These are phyloP conservation scores for Patagioenas fasciata DNA, from an alignment of 2,113 vertebrate species.

Conservation along the genomic window DNA sequence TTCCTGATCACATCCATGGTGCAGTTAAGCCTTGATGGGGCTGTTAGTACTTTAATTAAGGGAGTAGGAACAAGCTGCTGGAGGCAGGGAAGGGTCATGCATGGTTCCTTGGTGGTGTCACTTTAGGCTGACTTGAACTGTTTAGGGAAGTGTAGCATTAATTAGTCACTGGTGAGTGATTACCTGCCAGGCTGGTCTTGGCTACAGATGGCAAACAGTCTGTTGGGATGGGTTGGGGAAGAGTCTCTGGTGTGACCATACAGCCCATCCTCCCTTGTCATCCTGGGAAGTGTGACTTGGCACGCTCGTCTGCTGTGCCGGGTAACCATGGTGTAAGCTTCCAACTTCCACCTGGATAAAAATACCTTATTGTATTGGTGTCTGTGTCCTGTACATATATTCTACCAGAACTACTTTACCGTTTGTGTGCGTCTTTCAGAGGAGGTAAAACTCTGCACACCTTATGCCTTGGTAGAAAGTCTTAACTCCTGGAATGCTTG, in stretches of 20 bases:
- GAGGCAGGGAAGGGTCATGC: background rate
- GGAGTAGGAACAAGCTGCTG: background rate
- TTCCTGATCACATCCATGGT: background rate
- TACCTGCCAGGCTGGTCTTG: rapidly evolving
- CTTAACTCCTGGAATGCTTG: background rate
- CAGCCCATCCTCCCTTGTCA: background rate
- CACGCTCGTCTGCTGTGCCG: background rate
- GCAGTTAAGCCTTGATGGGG: background rate
- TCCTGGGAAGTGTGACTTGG: background rate
- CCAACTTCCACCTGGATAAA: background rate
- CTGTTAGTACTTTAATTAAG: background rate
- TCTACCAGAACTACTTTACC: rapidly evolving
- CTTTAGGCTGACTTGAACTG: background rate
- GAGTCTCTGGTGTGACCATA: background rate
- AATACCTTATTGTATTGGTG: background rate
- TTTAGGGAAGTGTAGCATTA: background rate
- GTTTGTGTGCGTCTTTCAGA: background rate
- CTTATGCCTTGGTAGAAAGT: background rate
- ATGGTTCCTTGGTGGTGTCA: background rate
- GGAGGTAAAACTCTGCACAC: background rate
- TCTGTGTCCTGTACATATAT: background rate
- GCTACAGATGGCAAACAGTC: background rate
- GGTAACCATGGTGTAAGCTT: background rate
- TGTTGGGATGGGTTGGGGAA: background rate
- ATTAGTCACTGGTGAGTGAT: background rate